Percentiles rank a stretch among this genome's conserved stretches.
Evolutionary conservation across 2,888 invertebrate species (phyloP).

Genomic region (Ephialtes manifestator): DNA sequence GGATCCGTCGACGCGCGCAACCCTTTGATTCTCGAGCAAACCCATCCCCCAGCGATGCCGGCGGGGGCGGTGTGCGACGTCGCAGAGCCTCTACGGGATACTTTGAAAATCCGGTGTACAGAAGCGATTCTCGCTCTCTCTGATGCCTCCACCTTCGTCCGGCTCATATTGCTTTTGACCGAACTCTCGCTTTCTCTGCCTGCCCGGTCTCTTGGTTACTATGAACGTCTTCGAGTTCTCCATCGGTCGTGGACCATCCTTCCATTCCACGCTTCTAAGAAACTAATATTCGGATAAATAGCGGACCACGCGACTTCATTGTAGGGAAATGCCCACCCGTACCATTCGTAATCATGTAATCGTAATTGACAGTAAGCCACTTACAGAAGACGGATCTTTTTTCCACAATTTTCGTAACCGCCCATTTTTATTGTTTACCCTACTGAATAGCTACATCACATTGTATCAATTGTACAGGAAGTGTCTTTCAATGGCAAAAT

Average conservation of each 20-base stretch:
- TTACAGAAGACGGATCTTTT: too few relatives aligned
- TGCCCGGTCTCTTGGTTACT: slow-evolving; percentile 2
- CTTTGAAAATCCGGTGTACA: slow-evolving; percentile 55
- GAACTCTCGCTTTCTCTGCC: slow-evolving; percentile 27
- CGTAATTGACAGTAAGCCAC: not conserved
- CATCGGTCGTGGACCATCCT: not conserved
- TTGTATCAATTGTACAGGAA: too few relatives aligned
- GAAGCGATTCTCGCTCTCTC: slow-evolving; percentile 50
- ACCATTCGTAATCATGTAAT: not conserved
- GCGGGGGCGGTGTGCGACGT: slow-evolving; percentile 57
- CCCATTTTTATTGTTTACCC: too few relatives aligned
- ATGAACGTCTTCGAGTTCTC: not conserved
- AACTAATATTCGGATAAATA: slow-evolving; percentile 30
- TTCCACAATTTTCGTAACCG: too few relatives aligned
- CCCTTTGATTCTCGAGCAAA: slow-evolving; percentile 78
- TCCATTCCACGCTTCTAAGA: not conserved
- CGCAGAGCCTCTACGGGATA: slow-evolving; percentile 43
- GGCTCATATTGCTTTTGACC: slow-evolving; percentile 75
- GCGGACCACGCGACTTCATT: not conserved
- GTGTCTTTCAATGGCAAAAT: too few relatives aligned
- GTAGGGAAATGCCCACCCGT: not conserved
- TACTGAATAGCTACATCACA: too few relatives aligned
- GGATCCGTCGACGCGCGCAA: slow-evolving; percentile 72
- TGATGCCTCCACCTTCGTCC: slow-evolving; percentile 32
- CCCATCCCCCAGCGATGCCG: slow-evolving; percentile 57